Base-by-base conservation (phyloP, 1,140 invertebrate species). In the Nymphalis io region DNA sequence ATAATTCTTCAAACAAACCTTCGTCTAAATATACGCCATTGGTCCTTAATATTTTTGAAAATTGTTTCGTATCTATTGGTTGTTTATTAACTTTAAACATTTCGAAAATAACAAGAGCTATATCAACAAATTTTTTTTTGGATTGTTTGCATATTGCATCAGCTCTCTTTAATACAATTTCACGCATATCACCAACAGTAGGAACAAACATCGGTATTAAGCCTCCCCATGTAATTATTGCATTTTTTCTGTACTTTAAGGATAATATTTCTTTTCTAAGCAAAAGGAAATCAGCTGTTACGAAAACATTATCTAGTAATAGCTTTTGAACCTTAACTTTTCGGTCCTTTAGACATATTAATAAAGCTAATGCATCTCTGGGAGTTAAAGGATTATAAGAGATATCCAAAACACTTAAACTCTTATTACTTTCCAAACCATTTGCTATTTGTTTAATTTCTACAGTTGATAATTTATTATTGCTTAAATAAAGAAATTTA, bases 341-440 rank as follows among this genome's bases (percentile, higher is more conserved):
- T 27, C 71, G 60, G 11, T 48, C 59, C 62, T 75, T 82, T 38
- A 88, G 66, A 69, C 80, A 83, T 2, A 46, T 21, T 10, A 89
- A 65, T 12, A 90, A 46, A 23, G 62, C 60, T 21, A 82, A 33
- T 12, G 90, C 85, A 66, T 93, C 89, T 20, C 76, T 76, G 3
- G 85, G 80, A 11, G 87, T 81, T 67, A 91, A 78, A 3, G 87
- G 86, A 78, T 93, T 93, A 58, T 82, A 88, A 4, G 90, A 92
- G 44, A 93, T 73, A 82, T 92, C 80, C 13, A 92, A 63, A 1
- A 75, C 82, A 21, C 78, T 62, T 33, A 92, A 78, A 38, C 83
- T 83, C 61, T 87, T 88, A 42, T 83, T 81, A 48, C 79, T 83
- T 20, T 20, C 40, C 23, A 90, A 62, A 3, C 51, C 51, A 62